These are phyloP conservation scores for Drosophila azteca DNA, from an alignment of 1,140 invertebrate genomes.

Conservation along the genomic window DNA sequence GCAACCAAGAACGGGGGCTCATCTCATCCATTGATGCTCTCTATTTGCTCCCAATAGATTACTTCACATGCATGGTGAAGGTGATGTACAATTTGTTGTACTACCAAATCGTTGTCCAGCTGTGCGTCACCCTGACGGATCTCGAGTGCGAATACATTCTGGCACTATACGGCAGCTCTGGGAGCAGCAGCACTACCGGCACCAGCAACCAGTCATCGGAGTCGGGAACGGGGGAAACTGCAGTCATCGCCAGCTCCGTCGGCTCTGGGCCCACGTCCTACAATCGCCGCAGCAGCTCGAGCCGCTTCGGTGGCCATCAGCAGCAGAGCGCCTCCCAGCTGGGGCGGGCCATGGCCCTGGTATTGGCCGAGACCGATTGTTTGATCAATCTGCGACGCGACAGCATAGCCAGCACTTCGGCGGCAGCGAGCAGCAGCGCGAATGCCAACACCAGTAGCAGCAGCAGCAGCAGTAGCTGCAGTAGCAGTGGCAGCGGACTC, in stretches of 20 bases:
- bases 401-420: constrained; percentile 66
- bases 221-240: constrained; percentile 12
- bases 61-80: constrained; percentile 93
- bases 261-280: neutral
- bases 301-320: constrained; percentile 10
- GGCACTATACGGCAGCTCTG: constrained; percentile 42
- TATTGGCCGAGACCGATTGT: constrained; percentile 72
- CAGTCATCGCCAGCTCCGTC: constrained; percentile 3
- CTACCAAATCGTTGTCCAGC: constrained; percentile 92
- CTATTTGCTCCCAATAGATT: constrained; percentile 86
- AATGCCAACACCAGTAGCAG: constrained; percentile 5
- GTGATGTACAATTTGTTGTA: constrained; percentile 94
- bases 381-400: constrained; percentile 79
- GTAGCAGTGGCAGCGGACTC: constrained; percentile 14
- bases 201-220: neutral
- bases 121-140: constrained; percentile 86
- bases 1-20: neutral
- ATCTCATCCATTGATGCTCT: neutral
- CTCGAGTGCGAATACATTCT: constrained; percentile 84
- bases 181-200: neutral
- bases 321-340: constrained; percentile 59
- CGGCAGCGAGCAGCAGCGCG: constrained; percentile 24
- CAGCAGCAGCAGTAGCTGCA: neutral
- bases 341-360: constrained; percentile 77
- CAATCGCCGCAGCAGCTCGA: constrained; percentile 24